Evolutionary conservation across 2,113 vertebrate genomes (phyloP).

Genomic region (Pollachius pollachius): DNA sequence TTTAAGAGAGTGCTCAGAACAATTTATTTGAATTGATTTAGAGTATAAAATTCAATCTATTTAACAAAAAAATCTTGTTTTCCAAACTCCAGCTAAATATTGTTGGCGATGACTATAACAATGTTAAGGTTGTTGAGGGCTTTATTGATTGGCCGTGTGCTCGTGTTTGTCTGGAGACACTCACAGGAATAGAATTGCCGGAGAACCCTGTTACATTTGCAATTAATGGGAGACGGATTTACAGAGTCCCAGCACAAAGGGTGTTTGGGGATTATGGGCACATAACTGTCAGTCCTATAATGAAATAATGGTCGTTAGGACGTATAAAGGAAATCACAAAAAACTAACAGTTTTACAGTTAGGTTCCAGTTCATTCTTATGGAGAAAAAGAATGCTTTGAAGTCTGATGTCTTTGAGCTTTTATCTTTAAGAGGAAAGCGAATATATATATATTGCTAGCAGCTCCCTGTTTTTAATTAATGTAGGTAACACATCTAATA

Average conservation of each 20-base stretch:
- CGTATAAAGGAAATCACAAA: conserved; percentile 20
- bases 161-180: not conserved
- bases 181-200: conserved; percentile 1
- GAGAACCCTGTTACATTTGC: conserved; percentile 13
- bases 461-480: no score
- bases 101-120: not conserved
- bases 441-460: not conserved
- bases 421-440: not conserved
- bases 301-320: conserved; percentile 34
- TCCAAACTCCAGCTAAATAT: not conserved
- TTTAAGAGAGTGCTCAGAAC: no score
- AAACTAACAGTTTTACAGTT: conserved; percentile 13
- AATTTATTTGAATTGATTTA: no score
- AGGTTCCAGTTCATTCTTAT: conserved; percentile 5
- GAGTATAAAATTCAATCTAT: no score
- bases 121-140: conserved; percentile 1
- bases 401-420: conserved; percentile 4
- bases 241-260: conserved; percentile 9
- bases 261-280: conserved; percentile 9
- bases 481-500: no score
- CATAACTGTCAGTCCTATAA: conserved; percentile 16
- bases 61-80: not conserved
- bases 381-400: conserved; percentile 3
- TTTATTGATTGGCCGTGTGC: conserved; percentile 15
- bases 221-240: conserved; percentile 27